Evolutionary conservation across 2,888 invertebrate genomes (phyloP), one percentile per base, ranked within the genome.

Genomic region (Elegia similella): DNA sequence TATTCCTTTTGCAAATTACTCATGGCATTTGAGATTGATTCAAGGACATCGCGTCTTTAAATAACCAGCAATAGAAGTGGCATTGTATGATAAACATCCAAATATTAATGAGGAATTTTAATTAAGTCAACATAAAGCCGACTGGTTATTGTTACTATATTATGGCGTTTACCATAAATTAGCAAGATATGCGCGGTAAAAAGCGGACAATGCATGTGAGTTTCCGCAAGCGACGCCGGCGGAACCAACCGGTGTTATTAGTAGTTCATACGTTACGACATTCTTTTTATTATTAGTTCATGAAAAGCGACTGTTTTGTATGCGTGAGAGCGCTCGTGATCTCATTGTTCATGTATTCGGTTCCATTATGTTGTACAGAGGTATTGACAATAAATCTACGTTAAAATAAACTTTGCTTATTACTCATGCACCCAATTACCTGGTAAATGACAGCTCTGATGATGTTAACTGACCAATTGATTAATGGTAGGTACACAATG

Each of bases 181-280:
- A 50, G 34, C 50, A 16, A 50, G 15, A 16, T 50, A 50, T n/a
- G 15, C 15, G 30, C 8, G 54, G 50, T 48, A 59, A 59, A 56
- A 54, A 59, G 52, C 13, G 38, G 30, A 46, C 52, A 38, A 38
- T 47, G 12, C 38, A 34, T 34, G 50, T 10, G 48, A 50, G 50
- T 10, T 34, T 38, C 34, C 16, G 17, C 15, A 15, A 50, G 50
- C 16, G 34, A 50, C 8, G 17, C 17, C 34, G 34, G 50, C 12
- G 16, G 50, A 34, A 10, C 12, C 34, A 34, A 50, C 50, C 46
- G 10, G 46, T 46, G 2, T 23, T 17, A 17, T 34, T 16, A 32
- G 32, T 32, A n/a, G 48, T 12, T 2, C 15, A 43, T 43, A 15
- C 7, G 30, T 48, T 48, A 32, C 48, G 10, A 13, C 15, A 50